phyloP scores from a whole-genome alignment of 2,113 vertebrate genomes.

The Xiphophorus maculatus region DNA sequence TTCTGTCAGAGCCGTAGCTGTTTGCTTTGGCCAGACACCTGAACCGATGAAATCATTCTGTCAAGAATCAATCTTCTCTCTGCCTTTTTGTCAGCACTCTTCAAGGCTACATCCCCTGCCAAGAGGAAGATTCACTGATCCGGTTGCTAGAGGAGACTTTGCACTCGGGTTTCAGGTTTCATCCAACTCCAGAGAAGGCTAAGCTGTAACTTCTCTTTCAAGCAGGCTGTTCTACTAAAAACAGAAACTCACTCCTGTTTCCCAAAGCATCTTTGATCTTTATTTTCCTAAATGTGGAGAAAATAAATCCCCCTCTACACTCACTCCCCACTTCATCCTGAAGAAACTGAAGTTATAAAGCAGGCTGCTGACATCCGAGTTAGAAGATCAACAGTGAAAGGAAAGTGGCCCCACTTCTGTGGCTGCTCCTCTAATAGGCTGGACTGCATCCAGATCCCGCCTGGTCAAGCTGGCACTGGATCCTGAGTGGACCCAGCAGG shows the following conservation, averaged over 20 bases:
- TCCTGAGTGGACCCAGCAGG: constrained; percentile 36
- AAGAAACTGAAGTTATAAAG: constrained; percentile 35
- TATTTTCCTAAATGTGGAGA: constrained; percentile 29
- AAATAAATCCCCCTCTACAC: constrained; percentile 18
- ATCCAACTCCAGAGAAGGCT: constrained; percentile 2
- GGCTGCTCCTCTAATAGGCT: constrained; percentile 46
- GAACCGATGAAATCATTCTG: constrained; percentile 59
- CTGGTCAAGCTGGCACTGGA: constrained; percentile 49
- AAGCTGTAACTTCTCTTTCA: constrained; percentile 33
- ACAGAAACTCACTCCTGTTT: constrained; percentile 32
- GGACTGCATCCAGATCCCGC: constrained; percentile 52
- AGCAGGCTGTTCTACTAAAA: constrained; percentile 26
- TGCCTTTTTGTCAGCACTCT: constrained; percentile 41
- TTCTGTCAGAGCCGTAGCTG: constrained; percentile 47
- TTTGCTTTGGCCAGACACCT: constrained; percentile 64
- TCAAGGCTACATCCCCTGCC: constrained; percentile 32
- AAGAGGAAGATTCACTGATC: constrained; percentile 54
- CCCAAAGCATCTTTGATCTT: constrained; percentile 48
- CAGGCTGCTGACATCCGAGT: constrained; percentile 31
- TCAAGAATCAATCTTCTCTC: constrained; percentile 51
- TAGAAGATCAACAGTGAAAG: constrained; percentile 40
- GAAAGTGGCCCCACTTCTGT: constrained; percentile 34
- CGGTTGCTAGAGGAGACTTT: constrained; percentile 44
- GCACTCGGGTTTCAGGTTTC: constrained; percentile 36
- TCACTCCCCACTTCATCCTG: constrained; percentile 20